phyloP scores from a whole-genome alignment of 1,140 invertebrate genomes.

The Melitaea cinxia region DNA sequence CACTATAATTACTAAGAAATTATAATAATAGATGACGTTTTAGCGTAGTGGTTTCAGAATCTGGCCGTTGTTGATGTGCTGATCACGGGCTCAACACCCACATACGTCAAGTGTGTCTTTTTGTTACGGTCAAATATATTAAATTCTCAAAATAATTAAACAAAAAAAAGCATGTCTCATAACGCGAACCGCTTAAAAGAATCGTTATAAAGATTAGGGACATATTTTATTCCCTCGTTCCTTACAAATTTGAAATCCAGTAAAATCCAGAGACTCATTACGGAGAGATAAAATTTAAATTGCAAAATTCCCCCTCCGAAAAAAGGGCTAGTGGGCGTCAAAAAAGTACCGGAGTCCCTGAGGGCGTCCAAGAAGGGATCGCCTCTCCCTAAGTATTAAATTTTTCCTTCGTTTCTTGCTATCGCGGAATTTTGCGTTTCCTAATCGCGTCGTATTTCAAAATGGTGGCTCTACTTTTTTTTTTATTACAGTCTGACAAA shows the following conservation, averaged over 20 bases:
- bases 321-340: conserved; percentile 69
- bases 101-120: too few relatives aligned
- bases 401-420: conserved; percentile 46
- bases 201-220: conserved; percentile 33
- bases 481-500: not conserved
- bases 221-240: conserved; percentile 29
- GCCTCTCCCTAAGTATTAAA: conserved; percentile 45
- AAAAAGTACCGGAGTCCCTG: conserved; percentile 57
- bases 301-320: conserved; percentile 68
- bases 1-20: too few relatives aligned
- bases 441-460: conserved; percentile 23
- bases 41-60: too few relatives aligned
- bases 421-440: conserved; percentile 30
- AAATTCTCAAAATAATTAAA: not conserved
- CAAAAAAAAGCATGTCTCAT: conserved; percentile 1
- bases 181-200: conserved; percentile 20
- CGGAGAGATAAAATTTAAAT: conserved; percentile 76
- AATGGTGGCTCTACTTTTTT: conserved; percentile 26
- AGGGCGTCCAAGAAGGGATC: conserved; percentile 28
- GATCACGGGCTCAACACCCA: too few relatives aligned
- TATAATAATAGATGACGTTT: too few relatives aligned
- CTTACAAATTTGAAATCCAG: conserved; percentile 46
- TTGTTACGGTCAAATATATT: too few relatives aligned
- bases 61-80: too few relatives aligned
- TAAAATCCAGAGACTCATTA: conserved; percentile 61